These are phyloP conservation scores for Sorex araneus DNA, from an alignment of 2,113 vertebrate species.

Conservation along the genomic window DNA sequence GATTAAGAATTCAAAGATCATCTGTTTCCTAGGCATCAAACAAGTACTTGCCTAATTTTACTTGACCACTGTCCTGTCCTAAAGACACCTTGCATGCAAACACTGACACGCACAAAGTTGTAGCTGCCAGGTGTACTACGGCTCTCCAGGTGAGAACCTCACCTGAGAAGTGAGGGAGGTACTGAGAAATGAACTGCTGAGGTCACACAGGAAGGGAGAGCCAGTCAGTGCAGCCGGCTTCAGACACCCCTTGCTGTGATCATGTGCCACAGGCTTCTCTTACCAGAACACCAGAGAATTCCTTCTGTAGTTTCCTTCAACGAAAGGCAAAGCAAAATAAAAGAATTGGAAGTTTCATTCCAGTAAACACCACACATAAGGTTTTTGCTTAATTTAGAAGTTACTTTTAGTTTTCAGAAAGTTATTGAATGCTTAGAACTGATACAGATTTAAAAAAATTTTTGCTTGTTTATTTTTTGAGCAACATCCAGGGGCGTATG, in stretches of 20 bases:
- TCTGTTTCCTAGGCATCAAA: neutral
- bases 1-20: constrained; percentile 2
- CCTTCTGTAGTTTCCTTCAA: constrained; percentile 54
- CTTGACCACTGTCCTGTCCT: neutral
- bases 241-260: no score
- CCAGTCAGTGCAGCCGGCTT: neutral
- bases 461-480: no score
- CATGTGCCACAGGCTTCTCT: no score
- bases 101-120: neutral
- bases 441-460: no score
- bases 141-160: neutral
- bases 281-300: constrained; percentile 22
- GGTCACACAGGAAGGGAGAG: neutral
- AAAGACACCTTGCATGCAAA: neutral
- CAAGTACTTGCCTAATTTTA: constrained; percentile 9
- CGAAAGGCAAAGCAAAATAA: constrained; percentile 63
- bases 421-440: no score
- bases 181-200: neutral
- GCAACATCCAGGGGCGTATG: no score
- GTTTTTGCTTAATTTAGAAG: neutral
- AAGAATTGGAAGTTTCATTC: constrained; percentile 51
- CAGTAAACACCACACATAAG: constrained; percentile 3
- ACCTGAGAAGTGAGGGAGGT: neutral
- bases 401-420: no score
- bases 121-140: neutral